These are phyloP conservation scores for Drosophila insularis DNA, from an alignment of 1,140 invertebrate species.

Conservation along the genomic window DNA sequence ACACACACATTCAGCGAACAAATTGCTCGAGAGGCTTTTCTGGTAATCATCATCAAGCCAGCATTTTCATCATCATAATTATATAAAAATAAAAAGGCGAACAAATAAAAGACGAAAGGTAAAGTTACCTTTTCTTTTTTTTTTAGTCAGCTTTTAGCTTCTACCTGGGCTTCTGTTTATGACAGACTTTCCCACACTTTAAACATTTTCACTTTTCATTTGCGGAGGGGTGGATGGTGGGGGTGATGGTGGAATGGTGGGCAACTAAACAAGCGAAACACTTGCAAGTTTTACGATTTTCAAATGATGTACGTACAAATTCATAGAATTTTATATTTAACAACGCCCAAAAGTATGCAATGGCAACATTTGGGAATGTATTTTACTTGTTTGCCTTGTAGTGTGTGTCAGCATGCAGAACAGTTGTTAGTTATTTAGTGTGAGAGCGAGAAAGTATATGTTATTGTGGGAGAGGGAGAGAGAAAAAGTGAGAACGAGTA, in stretches of 20 bases:
- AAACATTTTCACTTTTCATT: slow-evolving; percentile 22
- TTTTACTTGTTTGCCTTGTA: slow-evolving; percentile 1
- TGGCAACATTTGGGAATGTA: slow-evolving; percentile 4
- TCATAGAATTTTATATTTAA: slow-evolving; percentile 81
- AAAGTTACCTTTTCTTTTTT: slow-evolving; percentile 38
- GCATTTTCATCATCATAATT: slow-evolving; percentile 48
- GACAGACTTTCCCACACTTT: slow-evolving; percentile 53
- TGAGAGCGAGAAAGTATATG: not conserved
- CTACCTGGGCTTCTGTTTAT: slow-evolving; percentile 58
- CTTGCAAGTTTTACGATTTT: slow-evolving; percentile 80
- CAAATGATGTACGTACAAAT: slow-evolving; percentile 81
- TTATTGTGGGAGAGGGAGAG: slow-evolving; percentile 1
- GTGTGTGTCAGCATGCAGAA: slow-evolving; percentile 23
- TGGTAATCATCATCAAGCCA: slow-evolving; percentile 45
- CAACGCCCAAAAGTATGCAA: slow-evolving; percentile 67
- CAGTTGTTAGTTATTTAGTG: slow-evolving; percentile 66
- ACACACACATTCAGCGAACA: slow-evolving; percentile 12
- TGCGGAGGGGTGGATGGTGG: not conserved
- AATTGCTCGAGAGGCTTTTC: slow-evolving; percentile 35
- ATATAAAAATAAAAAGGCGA: slow-evolving; percentile 69
- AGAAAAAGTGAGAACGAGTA: slow-evolving; percentile 17
- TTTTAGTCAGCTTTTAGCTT: slow-evolving; percentile 63
- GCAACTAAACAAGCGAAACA: slow-evolving; percentile 51
- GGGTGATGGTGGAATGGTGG: not conserved
- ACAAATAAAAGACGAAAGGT: slow-evolving; percentile 11